phyloP scores from a whole-genome alignment of 2,888 invertebrate species.

The Plebejus anna region DNA sequence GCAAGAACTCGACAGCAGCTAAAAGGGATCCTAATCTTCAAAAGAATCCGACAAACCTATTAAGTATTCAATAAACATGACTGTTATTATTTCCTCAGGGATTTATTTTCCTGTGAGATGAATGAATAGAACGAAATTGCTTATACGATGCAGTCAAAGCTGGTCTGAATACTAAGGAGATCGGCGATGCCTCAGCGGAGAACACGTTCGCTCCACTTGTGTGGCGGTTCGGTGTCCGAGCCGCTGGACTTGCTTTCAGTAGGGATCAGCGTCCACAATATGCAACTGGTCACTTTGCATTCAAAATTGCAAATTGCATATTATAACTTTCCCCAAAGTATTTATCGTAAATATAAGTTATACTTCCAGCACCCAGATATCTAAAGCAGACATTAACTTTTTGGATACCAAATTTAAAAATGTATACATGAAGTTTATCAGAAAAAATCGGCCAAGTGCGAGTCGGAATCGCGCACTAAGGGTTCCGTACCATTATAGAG shows the following conservation, averaged over 20 bases:
- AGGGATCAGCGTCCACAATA: constrained; percentile 1
- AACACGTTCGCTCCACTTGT: constrained; percentile 60
- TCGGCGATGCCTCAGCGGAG: constrained; percentile 57
- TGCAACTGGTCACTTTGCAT: constrained; percentile 11
- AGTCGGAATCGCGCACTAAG: too few species aligned
- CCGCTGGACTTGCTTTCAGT: constrained; percentile 30
- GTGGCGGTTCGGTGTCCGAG: constrained; percentile 58
- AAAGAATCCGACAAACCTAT: constrained; percentile 21
- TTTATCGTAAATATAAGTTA: not conserved
- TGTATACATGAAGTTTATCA: not conserved
- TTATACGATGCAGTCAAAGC: constrained; percentile 50
- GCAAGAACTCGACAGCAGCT: not conserved
- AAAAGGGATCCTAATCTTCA: constrained; percentile 11
- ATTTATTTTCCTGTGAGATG: constrained; percentile 43
- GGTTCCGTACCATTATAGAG: too few species aligned
- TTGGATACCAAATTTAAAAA: not conserved
- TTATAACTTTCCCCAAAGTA: not conserved
- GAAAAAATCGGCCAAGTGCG: too few species aligned
- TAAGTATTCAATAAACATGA: constrained; percentile 11
- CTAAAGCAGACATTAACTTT: not conserved
- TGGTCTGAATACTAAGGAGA: constrained; percentile 62
- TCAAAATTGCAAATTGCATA: not conserved
- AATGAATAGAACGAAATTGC: constrained; percentile 47
- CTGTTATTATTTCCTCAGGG: constrained; percentile 19
- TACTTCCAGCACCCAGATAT: not conserved